These are phyloP conservation scores for Serranus cabrilla DNA, from an alignment of 2,797 vertebrate genomes.

Conservation along the genomic window DNA sequence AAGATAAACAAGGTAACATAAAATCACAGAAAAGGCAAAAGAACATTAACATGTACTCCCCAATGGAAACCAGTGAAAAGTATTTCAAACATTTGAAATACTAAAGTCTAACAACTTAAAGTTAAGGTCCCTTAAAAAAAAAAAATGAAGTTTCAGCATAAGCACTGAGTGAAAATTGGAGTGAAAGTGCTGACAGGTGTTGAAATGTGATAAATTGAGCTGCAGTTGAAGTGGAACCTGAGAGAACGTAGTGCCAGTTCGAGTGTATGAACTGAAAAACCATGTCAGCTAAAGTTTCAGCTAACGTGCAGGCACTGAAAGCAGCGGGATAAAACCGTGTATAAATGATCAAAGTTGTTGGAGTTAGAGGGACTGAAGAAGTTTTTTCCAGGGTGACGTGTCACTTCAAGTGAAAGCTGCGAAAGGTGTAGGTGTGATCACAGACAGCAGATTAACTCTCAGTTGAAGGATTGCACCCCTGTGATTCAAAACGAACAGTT, in stretches of 20 bases:
- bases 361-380: neutral
- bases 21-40: neutral
- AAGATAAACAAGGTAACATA: neutral
- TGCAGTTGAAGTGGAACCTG: neutral
- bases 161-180: neutral
- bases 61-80: neutral
- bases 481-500: neutral
- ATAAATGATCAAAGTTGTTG: neutral
- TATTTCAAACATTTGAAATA: neutral
- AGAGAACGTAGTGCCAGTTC: neutral
- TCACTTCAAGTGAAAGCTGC: neutral
- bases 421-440: neutral
- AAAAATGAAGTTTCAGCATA: neutral
- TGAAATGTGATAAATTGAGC: conserved; percentile 2
- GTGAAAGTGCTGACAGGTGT: neutral
- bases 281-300: neutral
- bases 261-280: neutral
- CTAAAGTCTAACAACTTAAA: neutral
- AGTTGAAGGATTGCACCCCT: neutral
- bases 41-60: neutral
- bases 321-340: neutral
- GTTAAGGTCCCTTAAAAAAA: conserved; percentile 1
- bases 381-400: neutral
- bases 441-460: neutral
- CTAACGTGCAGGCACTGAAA: neutral